A percentile compares a stretch with the other conserved stretches of the same genome.
These are phyloP conservation scores for Cavia porcellus DNA, from an alignment of 2,113 vertebrate genomes.

Conservation along the genomic window DNA sequence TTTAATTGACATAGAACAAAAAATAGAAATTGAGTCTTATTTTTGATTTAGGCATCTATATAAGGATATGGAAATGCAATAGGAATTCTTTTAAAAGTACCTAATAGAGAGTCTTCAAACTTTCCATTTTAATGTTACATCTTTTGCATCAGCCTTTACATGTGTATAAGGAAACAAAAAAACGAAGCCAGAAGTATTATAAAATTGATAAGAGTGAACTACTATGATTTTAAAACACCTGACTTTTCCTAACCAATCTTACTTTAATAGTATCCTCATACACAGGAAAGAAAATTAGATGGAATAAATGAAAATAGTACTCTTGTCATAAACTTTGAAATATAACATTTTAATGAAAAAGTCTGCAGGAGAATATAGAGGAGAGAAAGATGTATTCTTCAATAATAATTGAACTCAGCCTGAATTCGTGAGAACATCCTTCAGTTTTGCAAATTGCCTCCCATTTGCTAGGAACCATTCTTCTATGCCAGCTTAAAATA, in stretches of 20 bases:
- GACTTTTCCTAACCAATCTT: slow-evolving; percentile 70
- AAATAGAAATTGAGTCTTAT: not conserved
- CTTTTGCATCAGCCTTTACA: not conserved
- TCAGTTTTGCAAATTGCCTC: slow-evolving; percentile 75
- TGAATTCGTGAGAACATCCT: slow-evolving; percentile 73
- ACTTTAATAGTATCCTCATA: slow-evolving; percentile 51
- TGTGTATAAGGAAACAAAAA: not conserved
- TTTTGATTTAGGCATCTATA: no score
- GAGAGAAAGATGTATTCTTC: slow-evolving; percentile 68
- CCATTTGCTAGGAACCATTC: slow-evolving; percentile 62
- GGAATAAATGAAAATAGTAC: slow-evolving; percentile 57
- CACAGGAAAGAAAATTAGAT: slow-evolving; percentile 75
- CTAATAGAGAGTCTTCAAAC: not conserved
- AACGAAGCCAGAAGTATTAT: slow-evolving; percentile 27
- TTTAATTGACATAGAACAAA: not conserved
- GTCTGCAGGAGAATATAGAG: slow-evolving; percentile 49
- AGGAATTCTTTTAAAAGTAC: not conserved
- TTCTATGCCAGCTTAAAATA: slow-evolving; percentile 71
- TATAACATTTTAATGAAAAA: slow-evolving; percentile 47
- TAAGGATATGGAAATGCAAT: no score
- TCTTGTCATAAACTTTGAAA: slow-evolving; percentile 60
- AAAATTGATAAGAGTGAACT: slow-evolving; percentile 41
- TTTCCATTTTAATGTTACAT: not conserved
- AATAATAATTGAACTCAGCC: slow-evolving; percentile 63
- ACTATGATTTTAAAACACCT: slow-evolving; percentile 54